Conservation (phyloP, 2,797 vertebrate species). For the Borostomias antarcticus region DNA sequence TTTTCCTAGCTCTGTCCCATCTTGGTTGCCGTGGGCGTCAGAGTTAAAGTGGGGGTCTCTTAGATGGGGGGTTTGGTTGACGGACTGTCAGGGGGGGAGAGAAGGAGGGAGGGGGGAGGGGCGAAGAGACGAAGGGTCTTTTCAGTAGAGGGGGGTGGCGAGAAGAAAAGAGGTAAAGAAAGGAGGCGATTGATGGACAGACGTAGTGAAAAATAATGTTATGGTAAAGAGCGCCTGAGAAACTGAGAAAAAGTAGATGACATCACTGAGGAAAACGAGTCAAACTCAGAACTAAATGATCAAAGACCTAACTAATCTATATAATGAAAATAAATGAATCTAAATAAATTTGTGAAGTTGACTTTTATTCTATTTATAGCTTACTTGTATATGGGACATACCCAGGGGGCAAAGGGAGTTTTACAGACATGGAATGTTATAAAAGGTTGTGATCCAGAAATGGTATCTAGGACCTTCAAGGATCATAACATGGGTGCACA, state of each 20-base stretch:
- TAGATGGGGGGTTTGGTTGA: neutral
- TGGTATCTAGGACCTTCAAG: too few relatives aligned
- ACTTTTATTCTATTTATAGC: neutral
- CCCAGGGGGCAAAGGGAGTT: neutral
- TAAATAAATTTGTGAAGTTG: neutral
- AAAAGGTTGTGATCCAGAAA: too few relatives aligned
- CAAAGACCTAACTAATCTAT: too few relatives aligned
- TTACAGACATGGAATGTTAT: too few relatives aligned
- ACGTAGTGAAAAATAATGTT: slow-evolving; percentile 22
- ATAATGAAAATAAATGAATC: too few relatives aligned
- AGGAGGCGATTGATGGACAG: slow-evolving; percentile 20
- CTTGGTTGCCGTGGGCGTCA: neutral
- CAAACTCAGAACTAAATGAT: too few relatives aligned
- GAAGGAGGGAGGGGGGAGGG: slow-evolving; percentile 5
- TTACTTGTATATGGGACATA: neutral
- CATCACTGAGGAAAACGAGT: slow-evolving; percentile 1
- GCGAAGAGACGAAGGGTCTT: neutral
- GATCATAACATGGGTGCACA: too few relatives aligned
- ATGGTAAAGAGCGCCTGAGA: slow-evolving; percentile 16
- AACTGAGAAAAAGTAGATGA: slow-evolving; percentile 1
- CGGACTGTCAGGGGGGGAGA: neutral
- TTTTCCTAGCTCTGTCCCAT: neutral
- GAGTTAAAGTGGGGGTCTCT: neutral
- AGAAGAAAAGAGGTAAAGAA: slow-evolving; percentile 22
- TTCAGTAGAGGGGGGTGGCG: slow-evolving; percentile 14